A percentile compares a stretch with the other conserved stretches of the same genome.
Conservation (phyloP, 2,113 vertebrate genomes). For the Mesocricetus auratus region DNA sequence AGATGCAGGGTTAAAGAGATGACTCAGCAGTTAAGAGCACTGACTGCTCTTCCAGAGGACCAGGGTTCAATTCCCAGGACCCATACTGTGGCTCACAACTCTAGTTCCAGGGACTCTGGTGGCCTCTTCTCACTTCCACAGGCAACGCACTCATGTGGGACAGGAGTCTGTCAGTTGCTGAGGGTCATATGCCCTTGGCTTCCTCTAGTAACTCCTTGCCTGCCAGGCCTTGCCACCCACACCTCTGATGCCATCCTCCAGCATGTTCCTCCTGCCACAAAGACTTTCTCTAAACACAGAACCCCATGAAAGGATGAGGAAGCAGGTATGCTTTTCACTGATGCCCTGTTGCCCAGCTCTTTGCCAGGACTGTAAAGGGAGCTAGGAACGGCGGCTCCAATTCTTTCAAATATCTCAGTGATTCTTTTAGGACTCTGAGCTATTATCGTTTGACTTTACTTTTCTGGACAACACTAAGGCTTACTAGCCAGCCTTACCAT, state of each 20-base stretch:
- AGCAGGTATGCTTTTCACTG: accelerated
- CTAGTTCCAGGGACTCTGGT: neutral
- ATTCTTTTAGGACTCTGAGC: neutral
- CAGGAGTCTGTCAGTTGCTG: neutral
- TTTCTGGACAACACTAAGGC: conserved; percentile 33
- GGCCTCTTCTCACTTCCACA: neutral
- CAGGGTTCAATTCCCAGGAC: neutral
- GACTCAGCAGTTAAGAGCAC: neutral
- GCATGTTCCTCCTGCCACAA: neutral
- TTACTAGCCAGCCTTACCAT: neutral
- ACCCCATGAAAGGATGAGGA: neutral
- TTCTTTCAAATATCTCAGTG: neutral
- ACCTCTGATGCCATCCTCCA: neutral
- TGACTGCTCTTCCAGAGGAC: neutral
- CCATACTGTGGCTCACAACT: neutral
- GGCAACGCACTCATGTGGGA: no score
- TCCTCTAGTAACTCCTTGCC: neutral
- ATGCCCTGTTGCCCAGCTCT: neutral
- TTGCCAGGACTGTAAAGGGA: neutral
- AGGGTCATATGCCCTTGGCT: neutral
- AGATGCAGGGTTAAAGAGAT: neutral
- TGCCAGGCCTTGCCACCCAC: neutral
- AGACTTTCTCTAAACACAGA: conserved; percentile 44
- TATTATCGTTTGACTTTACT: conserved; percentile 32
- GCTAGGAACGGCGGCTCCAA: neutral